Conservation (phyloP, 2,113 vertebrate genomes). For the Haemorhous mexicanus region DNA sequence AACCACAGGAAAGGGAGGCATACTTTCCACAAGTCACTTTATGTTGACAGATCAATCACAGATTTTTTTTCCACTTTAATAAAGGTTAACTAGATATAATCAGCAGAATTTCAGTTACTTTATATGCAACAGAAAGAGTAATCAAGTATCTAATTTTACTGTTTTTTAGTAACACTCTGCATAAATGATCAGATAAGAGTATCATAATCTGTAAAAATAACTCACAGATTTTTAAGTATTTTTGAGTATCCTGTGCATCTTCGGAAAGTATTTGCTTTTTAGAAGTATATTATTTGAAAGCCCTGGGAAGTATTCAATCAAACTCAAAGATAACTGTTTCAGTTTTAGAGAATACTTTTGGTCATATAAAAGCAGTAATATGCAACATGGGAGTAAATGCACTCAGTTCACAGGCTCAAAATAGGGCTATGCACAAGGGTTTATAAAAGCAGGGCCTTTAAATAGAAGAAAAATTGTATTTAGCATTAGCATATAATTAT, state of each 20-base stretch:
- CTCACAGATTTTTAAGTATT: neutral
- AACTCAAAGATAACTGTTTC: neutral
- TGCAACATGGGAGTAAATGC: neutral
- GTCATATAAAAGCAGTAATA: neutral
- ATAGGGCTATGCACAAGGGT: neutral
- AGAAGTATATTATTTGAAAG: neutral
- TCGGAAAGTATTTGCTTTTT: neutral
- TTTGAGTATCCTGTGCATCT: neutral
- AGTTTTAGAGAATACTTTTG: neutral
- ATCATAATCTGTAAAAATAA: neutral
- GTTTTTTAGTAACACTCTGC: neutral
- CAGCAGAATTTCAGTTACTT: neutral
- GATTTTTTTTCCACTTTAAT: neutral
- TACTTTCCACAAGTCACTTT: neutral
- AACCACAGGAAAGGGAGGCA: neutral
- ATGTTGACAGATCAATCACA: neutral
- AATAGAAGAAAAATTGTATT: neutral
- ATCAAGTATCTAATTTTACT: neutral
- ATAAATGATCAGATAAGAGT: neutral
- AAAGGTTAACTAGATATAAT: neutral
- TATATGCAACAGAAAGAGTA: neutral
- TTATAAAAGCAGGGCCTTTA: neutral
- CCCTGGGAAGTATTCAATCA: neutral
- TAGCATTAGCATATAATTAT: neutral
- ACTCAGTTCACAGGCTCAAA: neutral